phyloP scores from a whole-genome alignment of 2,888 invertebrate genomes.

The Ectemnius cavifrons region DNA sequence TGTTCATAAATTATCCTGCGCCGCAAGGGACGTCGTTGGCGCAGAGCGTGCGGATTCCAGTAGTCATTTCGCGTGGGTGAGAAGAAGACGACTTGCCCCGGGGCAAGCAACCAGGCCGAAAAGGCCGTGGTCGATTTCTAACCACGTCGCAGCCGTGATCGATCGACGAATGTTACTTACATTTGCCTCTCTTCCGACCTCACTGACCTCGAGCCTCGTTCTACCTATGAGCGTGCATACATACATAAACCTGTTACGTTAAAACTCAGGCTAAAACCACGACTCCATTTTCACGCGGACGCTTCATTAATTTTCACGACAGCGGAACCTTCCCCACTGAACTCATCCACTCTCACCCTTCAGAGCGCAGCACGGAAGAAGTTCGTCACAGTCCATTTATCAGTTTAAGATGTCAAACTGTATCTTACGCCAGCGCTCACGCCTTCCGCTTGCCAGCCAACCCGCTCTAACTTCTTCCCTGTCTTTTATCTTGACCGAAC shows the following conservation, averaged over 20 bases:
- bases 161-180: slow-evolving; percentile 19
- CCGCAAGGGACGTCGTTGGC: slow-evolving; percentile 2
- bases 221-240: not conserved
- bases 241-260: slow-evolving; percentile 38
- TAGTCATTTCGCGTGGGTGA: slow-evolving; percentile 9
- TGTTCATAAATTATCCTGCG: slow-evolving; percentile 34
- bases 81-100: slow-evolving; percentile 5
- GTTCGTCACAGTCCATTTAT: slow-evolving; percentile 40
- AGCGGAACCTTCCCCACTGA: slow-evolving; percentile 36
- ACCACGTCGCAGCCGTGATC: slow-evolving; percentile 20
- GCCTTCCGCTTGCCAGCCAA: not conserved
- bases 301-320: slow-evolving; percentile 48
- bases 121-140: not conserved
- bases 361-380: slow-evolving; percentile 15
- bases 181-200: slow-evolving; percentile 5
- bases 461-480: not conserved
- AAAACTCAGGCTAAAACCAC: slow-evolving; percentile 30
- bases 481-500: slow-evolving; percentile 14
- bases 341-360: slow-evolving; percentile 23
- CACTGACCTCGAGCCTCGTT: slow-evolving; percentile 1
- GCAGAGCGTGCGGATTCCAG: slow-evolving; percentile 20
- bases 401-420: slow-evolving; percentile 35
- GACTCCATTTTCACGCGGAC: slow-evolving; percentile 44
- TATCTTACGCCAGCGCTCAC: slow-evolving; percentile 12
- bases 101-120: slow-evolving; percentile 1